Percentiles rank a stretch among this genome's conserved stretches.
These are phyloP conservation scores for Stenoptilia bipunctidactyla DNA, from an alignment of 2,888 invertebrate genomes.

Conservation along the genomic window DNA sequence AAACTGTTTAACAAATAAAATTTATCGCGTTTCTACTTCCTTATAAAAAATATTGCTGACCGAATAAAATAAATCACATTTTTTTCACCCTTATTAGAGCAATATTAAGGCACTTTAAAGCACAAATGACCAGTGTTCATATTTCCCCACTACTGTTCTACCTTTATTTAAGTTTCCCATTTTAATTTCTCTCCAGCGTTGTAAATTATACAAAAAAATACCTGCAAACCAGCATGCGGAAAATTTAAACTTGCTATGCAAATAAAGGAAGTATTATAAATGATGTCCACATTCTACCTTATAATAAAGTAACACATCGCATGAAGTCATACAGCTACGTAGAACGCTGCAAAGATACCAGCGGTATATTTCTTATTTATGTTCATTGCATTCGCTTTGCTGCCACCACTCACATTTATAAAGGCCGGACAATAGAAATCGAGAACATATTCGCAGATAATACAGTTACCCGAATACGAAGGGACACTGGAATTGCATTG, in stretches of 20 bases:
- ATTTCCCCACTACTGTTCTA: too few relatives aligned
- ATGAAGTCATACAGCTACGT: neutral
- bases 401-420: constrained; percentile 30
- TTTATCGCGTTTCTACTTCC: constrained; percentile 63
- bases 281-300: constrained; percentile 7
- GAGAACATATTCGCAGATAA: constrained; percentile 68
- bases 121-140: too few relatives aligned
- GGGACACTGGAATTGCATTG: constrained; percentile 45
- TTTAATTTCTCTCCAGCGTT: too few relatives aligned
- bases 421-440: constrained; percentile 60
- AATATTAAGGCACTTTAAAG: too few relatives aligned
- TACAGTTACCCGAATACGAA: constrained; percentile 51
- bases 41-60: neutral
- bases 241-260: neutral
- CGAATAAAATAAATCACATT: too few relatives aligned
- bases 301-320: constrained; percentile 29
- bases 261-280: neutral
- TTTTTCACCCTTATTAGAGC: too few relatives aligned
- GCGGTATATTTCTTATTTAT: constrained; percentile 50
- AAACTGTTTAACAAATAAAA: constrained; percentile 70
- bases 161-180: too few relatives aligned
- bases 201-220: too few relatives aligned
- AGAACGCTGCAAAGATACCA: neutral
- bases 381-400: constrained; percentile 49
- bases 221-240: too few relatives aligned